These are phyloP conservation scores for Poecilia gillii DNA, from an alignment of 2,797 vertebrate species.

Conservation along the genomic window DNA sequence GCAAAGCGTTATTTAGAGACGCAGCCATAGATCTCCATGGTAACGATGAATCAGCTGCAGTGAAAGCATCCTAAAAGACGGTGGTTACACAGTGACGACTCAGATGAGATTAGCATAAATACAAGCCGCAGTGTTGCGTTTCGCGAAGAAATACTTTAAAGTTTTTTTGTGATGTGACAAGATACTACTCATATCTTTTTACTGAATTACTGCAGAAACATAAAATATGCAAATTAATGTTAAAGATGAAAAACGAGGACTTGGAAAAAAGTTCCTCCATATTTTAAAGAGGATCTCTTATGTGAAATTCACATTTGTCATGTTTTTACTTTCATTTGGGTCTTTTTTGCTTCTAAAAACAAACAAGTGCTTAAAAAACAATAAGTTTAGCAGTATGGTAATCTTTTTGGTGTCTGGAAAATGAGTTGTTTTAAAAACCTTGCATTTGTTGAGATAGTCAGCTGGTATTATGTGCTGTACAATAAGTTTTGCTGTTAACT, in stretches of 20 bases:
- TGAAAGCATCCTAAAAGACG: no score
- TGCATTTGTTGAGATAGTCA: no score
- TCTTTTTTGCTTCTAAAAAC: no score
- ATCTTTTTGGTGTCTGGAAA: no score
- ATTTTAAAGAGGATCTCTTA: no score
- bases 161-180: not conserved
- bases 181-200: not conserved
- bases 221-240: not conserved
- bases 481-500: no score
- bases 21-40: not conserved
- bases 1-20: not conserved
- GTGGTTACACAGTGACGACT: not conserved
- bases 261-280: not conserved
- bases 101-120: not conserved
- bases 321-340: no score
- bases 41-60: not conserved
- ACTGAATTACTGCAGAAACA: not conserved
- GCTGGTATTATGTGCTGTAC: no score
- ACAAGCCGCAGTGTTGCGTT: not conserved
- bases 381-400: no score
- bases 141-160: not conserved
- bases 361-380: no score
- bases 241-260: not conserved
- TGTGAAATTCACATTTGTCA: no score
- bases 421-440: no score